Conservation (phyloP, 2,888 invertebrate genomes). For the Smittia aterrima region DNA sequence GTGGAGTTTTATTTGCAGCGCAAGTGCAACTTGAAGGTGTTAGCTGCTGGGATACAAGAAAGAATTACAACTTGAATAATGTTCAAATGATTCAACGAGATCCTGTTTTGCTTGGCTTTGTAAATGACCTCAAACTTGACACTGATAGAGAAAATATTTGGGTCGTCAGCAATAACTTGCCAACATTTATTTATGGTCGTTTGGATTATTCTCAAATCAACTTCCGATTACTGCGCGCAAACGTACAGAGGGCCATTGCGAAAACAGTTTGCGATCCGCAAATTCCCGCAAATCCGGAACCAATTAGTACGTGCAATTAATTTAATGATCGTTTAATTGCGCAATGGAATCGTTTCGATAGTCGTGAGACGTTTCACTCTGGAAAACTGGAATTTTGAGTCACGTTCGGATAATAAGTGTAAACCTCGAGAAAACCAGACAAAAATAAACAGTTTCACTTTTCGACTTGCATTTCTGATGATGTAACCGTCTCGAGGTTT, state of each 20-base stretch:
- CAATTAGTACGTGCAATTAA: not conserved
- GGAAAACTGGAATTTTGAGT: too few relatives aligned
- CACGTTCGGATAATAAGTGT: too few relatives aligned
- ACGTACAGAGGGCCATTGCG: conserved; percentile 61
- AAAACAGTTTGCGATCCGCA: conserved; percentile 70
- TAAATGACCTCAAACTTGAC: conserved; percentile 78
- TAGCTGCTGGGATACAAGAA: conserved; percentile 77
- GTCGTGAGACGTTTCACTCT: not conserved
- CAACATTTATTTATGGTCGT: conserved; percentile 67
- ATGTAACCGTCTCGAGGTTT: too few relatives aligned
- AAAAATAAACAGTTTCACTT: too few relatives aligned
- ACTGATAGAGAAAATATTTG: conserved; percentile 64
- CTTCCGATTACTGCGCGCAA: conserved; percentile 70
- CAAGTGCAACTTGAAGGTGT: conserved; percentile 72
- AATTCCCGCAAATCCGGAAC: conserved; percentile 43
- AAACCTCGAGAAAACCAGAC: too few relatives aligned
- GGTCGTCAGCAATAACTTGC: conserved; percentile 73
- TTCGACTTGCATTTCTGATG: too few relatives aligned
- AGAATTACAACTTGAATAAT: conserved; percentile 64
- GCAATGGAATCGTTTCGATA: not conserved
- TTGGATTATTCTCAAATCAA: conserved; percentile 66
- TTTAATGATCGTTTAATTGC: not conserved
- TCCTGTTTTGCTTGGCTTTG: conserved; percentile 67
- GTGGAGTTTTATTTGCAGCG: conserved; percentile 76
- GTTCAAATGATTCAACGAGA: conserved; percentile 64